Percentiles rank a stretch among this genome's conserved stretches.
These are phyloP conservation scores for Xestia ashworthii DNA, from an alignment of 2,888 invertebrate genomes.

Conservation along the genomic window DNA sequence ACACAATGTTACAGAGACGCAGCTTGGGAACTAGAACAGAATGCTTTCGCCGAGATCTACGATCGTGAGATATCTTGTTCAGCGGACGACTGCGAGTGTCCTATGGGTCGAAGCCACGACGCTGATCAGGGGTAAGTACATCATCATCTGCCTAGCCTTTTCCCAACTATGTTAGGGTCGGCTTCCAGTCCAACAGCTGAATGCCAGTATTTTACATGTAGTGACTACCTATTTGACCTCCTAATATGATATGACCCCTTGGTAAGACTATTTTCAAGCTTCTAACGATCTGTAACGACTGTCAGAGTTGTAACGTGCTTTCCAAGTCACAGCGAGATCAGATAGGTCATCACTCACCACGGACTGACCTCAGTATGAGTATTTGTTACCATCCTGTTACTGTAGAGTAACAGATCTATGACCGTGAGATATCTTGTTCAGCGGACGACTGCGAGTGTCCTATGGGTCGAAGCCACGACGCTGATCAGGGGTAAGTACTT, in stretches of 20 bases:
- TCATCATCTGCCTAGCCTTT: not conserved
- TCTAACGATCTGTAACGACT: too few relatives aligned
- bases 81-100: conserved; percentile 91
- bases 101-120: conserved; percentile 77
- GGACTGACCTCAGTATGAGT: too few relatives aligned
- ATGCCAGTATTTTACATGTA: not conserved
- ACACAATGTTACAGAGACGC: conserved; percentile 92
- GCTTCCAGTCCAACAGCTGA: not conserved
- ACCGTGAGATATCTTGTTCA: conserved; percentile 87
- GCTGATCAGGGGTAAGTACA: conserved; percentile 75
- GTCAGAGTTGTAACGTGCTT: too few relatives aligned
- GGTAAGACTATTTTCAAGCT: too few relatives aligned
- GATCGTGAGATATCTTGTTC: conserved; percentile 92
- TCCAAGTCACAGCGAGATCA: too few relatives aligned
- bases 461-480: conserved; percentile 75
- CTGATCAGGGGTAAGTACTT: too few relatives aligned
- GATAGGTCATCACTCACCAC: too few relatives aligned
- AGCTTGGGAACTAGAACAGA: conserved; percentile 94
- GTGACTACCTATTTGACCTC: not conserved
- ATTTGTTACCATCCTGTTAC: too few relatives aligned
- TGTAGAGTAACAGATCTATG: too few relatives aligned
- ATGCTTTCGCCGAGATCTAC: conserved; percentile 94
- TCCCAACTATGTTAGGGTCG: too few relatives aligned
- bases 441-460: conserved; percentile 91
- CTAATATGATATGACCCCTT: too few relatives aligned